Conservation (phyloP, 2,113 vertebrate genomes). For the Etheostoma spectabile region DNA sequence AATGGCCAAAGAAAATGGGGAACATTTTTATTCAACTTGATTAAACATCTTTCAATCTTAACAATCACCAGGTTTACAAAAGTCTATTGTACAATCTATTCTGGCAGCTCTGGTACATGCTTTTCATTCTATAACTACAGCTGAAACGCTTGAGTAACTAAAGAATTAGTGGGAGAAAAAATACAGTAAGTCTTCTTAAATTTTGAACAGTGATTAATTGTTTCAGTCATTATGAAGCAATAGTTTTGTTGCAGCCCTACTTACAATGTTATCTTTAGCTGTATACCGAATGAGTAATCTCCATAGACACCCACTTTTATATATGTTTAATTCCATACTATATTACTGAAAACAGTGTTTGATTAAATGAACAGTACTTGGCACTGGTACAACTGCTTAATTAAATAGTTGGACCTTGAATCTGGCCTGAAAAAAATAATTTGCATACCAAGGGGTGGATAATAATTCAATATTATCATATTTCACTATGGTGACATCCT, state of each 20-base stretch:
- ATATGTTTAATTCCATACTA: background rate
- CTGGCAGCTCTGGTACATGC: background rate
- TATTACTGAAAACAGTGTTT: background rate
- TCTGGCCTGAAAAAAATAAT: constrained; percentile 5
- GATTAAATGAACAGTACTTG: constrained; percentile 18
- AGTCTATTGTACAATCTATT: background rate
- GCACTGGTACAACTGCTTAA: constrained; percentile 8
- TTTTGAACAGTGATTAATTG: background rate
- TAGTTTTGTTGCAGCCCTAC: background rate
- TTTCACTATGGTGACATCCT: background rate
- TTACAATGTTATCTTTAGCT: background rate
- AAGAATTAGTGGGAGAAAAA: background rate
- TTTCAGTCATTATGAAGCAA: background rate
- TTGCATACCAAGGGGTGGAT: background rate
- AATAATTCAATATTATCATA: constrained; percentile 17
- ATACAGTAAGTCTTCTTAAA: background rate
- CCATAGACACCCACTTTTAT: background rate
- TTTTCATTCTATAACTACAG: background rate
- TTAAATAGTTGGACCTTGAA: constrained; percentile 32
- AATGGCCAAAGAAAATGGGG: constrained; percentile 22
- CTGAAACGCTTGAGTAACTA: background rate
- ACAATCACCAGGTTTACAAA: background rate
- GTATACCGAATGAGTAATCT: background rate
- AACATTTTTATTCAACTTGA: constrained; percentile 14
- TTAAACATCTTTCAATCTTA: background rate